phyloP scores from a whole-genome alignment of 2,797 vertebrate species.

The Pipistrellus pygmaeus region DNA sequence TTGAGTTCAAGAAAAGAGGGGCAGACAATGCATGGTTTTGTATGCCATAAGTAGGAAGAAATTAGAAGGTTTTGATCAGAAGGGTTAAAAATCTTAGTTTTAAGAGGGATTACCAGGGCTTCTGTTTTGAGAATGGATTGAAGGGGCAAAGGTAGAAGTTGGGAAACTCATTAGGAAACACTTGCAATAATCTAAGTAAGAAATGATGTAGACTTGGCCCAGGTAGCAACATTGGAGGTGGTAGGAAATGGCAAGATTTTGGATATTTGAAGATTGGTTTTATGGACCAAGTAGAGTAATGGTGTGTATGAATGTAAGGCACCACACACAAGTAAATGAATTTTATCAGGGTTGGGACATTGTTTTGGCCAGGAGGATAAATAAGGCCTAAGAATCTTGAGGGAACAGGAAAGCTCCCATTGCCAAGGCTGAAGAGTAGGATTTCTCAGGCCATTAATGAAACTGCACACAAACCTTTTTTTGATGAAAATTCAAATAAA shows the following conservation, averaged over 20 bases:
- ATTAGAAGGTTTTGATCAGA: background rate
- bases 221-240: background rate
- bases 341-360: background rate
- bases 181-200: background rate
- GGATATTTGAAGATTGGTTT: conserved; percentile 12
- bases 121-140: background rate
- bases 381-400: background rate
- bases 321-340: background rate
- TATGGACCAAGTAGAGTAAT: background rate
- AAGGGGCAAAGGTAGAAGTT: background rate
- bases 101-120: background rate
- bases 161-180: background rate
- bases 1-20: background rate
- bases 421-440: background rate
- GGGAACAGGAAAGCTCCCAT: background rate
- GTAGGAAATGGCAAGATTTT: background rate
- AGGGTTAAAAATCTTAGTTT: background rate
- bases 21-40: background rate
- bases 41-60: background rate
- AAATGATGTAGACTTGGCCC: background rate
- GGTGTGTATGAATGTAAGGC: background rate
- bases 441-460: background rate
- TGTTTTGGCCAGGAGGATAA: background rate
- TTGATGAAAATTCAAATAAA: background rate
- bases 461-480: background rate